Evolutionary conservation across 2,797 vertebrate genomes (phyloP).

Genomic region (Poeciliopsis presidionis): DNA sequence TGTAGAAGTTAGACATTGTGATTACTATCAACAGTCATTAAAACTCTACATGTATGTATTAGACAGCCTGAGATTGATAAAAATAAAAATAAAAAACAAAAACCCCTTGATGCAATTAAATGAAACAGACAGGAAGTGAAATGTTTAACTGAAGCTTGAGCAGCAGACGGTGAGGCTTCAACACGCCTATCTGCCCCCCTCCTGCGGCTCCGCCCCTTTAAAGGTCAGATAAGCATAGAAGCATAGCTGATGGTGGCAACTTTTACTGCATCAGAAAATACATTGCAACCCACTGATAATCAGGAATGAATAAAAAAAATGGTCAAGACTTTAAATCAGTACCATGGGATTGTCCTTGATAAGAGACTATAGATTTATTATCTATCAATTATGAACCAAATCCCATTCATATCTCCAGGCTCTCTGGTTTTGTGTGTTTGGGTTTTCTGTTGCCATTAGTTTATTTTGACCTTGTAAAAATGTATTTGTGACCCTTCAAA

Average conservation of each 20-base stretch:
- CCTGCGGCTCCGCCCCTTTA: conserved; percentile 31
- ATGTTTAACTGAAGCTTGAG: not conserved
- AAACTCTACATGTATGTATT: not conserved
- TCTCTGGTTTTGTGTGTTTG: not conserved
- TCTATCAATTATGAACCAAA: not conserved
- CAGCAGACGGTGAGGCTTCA: not conserved
- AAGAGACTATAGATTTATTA: not conserved
- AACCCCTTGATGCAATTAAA: not conserved
- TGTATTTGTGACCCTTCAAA: not conserved
- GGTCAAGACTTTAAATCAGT: conserved; percentile 36
- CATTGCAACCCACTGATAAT: conserved; percentile 20
- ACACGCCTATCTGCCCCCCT: conserved; percentile 8
- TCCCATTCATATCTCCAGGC: not conserved
- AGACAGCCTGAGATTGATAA: not conserved
- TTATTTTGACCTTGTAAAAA: not conserved
- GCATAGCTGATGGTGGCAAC: conserved; percentile 2
- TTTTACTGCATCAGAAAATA: not conserved
- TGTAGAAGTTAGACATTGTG: not conserved
- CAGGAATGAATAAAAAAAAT: conserved; percentile 20
- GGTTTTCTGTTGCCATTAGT: not conserved
- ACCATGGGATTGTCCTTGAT: not conserved
- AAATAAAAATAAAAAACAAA: not conserved
- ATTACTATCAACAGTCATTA: not conserved
- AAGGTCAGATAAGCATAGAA: conserved; percentile 31
- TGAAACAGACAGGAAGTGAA: not conserved